phyloP scores from a whole-genome alignment of 2,888 invertebrate genomes.

The Stenchaetothrips biformis region DNA sequence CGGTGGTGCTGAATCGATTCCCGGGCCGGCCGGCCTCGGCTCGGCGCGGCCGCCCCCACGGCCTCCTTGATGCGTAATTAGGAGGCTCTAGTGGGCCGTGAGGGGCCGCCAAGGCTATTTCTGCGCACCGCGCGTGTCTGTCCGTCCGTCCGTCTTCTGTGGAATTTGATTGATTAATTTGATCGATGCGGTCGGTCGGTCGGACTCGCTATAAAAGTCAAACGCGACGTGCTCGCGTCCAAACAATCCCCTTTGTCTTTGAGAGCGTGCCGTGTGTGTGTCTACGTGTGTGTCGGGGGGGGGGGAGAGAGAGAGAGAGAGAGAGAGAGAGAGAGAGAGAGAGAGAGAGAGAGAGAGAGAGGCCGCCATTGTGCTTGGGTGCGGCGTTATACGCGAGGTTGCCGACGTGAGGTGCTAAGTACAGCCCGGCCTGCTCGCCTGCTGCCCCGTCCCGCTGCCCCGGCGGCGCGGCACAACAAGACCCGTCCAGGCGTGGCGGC shows the following conservation, averaged over 20 bases:
- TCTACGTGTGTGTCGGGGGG: neutral
- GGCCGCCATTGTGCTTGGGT: no score
- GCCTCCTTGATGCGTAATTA: constrained; percentile 21
- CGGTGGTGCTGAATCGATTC: neutral
- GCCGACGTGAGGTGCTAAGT: constrained; percentile 4
- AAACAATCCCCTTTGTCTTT: constrained; percentile 17
- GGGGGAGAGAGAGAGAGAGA: no score
- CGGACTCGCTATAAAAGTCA: neutral
- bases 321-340: no score
- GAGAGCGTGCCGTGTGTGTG: neutral
- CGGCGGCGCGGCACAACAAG: no score
- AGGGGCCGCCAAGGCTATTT: neutral
- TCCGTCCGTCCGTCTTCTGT: neutral
- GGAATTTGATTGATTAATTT: neutral
- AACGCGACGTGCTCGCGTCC: neutral
- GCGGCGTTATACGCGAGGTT: no score
- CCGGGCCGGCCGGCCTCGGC: no score
- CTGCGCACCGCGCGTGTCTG: neutral
- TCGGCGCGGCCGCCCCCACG: neutral
- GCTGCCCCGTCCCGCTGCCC: no score
- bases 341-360: no score
- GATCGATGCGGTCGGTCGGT: neutral
- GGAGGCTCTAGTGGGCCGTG: neutral
- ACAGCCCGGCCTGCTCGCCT: neutral
- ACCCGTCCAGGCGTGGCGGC: neutral